Base-by-base conservation (phyloP, 1,140 invertebrate genomes). In the Heliconius himera region DNA sequence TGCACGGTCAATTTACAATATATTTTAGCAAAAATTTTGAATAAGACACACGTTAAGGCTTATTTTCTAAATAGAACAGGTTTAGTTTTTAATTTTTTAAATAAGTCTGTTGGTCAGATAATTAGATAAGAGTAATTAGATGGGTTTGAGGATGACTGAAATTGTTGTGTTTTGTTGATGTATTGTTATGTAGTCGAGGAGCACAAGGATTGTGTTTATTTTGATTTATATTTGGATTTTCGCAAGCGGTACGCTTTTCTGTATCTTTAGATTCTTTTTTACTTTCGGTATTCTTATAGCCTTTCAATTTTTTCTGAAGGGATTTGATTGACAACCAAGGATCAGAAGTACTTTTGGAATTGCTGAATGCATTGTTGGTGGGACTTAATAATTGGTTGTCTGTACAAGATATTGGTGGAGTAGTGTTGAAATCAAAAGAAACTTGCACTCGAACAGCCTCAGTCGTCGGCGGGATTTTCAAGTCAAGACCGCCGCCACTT, bases 301-400 rank as follows among this genome's bases (percentile, higher is more conserved):
- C 13, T 66, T 29, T 66, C 0, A 66, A 26, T 66, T 66, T 66
- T 66, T 66, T 26, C 29, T 66, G 60, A 66, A 66, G 60, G 11
- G 60, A 66, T 66, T 66, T 66, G 26, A 66, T 66, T 29, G 60
- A 66, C 11, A 66, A 29, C 60, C 60, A 29, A 16, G 60, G 60
- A 29, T 66, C 13, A 18, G 60, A 66, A 16, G 60, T 66, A 29
- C 26, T 66, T 29, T 11, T 66, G 5, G 60, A 11, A 1, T 66
- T 29, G 26, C 9, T 66, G 5, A 66, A 66, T 16, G 11, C 22
- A 13, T 66, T 18, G 4, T 29, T 66, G 13, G 60, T 29, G 26
- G 22, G 22, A 66, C 60, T 29, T 22, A 16, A 26, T 29, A 13
- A 11, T 26, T 26, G 60, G 9, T 66, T 66, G 22, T 66, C 60